Base-by-base conservation (phyloP, 2,888 invertebrate species). In the Patella caerulea region DNA sequence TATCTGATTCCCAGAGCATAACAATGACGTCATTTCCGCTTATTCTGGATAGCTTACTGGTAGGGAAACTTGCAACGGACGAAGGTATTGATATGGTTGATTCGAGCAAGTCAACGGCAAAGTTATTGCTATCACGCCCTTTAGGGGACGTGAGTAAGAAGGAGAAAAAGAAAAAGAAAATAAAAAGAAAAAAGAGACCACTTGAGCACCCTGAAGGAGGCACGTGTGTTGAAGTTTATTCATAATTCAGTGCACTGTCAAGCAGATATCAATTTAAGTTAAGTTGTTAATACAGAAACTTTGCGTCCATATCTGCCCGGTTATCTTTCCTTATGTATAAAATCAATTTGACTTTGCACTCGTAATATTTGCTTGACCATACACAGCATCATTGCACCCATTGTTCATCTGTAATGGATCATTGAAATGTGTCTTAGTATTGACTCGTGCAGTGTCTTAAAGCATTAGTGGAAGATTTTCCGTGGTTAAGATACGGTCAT, bases 11-110 rank as follows among this genome's bases (percentile, higher is more conserved):
- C 0, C 65, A 65, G 24, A 65, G 24, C 24, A 24, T 65, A 24
- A 65, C 65, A 19, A 14, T 65, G 19, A 65, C 65, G 65, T 65
- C 65, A 19, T 65, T 65, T 65, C 65, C 65, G 65, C 24, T 14
- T 65, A 65, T 65, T 65, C 14, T 65, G 19, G 65, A 65, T 24
- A 65, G 24, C 9, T 14, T 65, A 9, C 12, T 65, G 24, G 65
- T 65, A 7, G 65, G 65, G 24, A 65, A 65, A 65, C 11, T 65
- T 14, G 14, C 65, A 15, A 19, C 19, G 9, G 19, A 19, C 3
- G 65, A 65, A 14, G 11, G 24, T 65, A 24, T 12, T 15, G 14
- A 65, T 65, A 12, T 65, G 24, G 19, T 15, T 15, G 19, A 65
- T 12, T 24, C 19, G 11, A 19, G 2, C 19, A 65, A 65, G 24